These are phyloP conservation scores for Chelidonichthys spinosus DNA, from an alignment of 2,797 vertebrate species.

Conservation along the genomic window DNA sequence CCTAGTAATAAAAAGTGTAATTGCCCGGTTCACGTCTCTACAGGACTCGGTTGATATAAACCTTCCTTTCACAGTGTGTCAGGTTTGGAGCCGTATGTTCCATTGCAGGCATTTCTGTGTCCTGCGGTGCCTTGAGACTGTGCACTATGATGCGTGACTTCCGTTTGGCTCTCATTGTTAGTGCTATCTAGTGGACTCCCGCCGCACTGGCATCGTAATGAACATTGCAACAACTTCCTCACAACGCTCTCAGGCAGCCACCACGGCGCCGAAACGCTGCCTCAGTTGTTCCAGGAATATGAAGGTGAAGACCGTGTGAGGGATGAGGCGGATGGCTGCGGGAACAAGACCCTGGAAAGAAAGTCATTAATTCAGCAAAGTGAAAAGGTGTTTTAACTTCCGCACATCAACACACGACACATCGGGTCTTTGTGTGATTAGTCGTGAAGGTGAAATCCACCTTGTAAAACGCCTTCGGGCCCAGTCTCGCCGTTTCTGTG, in stretches of 20 bases:
- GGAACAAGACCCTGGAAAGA: constrained; percentile 75
- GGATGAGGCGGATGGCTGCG: constrained; percentile 86
- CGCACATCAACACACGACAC: neutral
- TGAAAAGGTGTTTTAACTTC: neutral
- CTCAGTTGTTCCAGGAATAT: constrained; percentile 90
- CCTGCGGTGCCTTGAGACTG: too few relatives aligned
- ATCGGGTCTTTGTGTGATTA: neutral
- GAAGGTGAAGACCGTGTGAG: constrained; percentile 88
- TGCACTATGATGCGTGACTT: neutral
- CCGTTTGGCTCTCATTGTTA: constrained; percentile 11
- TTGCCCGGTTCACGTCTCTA: neutral
- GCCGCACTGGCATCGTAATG: neutral
- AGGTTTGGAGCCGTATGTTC: neutral
- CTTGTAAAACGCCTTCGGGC: constrained; percentile 89
- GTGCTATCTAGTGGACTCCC: neutral
- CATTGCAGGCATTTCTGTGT: neutral
- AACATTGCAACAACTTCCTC: neutral
- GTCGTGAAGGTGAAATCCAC: constrained; percentile 57
- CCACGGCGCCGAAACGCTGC: constrained; percentile 84
- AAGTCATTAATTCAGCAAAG: constrained; percentile 7
- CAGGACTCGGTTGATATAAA: constrained; percentile 4
- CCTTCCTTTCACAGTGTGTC: constrained; percentile 3
- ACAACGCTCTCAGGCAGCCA: constrained; percentile 63
- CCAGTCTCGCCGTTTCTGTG: constrained; percentile 84
- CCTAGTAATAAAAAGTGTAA: constrained; percentile 1